These are phyloP conservation scores for Sinonovacula constricta DNA, from an alignment of 1,140 invertebrate genomes.

Conservation along the genomic window DNA sequence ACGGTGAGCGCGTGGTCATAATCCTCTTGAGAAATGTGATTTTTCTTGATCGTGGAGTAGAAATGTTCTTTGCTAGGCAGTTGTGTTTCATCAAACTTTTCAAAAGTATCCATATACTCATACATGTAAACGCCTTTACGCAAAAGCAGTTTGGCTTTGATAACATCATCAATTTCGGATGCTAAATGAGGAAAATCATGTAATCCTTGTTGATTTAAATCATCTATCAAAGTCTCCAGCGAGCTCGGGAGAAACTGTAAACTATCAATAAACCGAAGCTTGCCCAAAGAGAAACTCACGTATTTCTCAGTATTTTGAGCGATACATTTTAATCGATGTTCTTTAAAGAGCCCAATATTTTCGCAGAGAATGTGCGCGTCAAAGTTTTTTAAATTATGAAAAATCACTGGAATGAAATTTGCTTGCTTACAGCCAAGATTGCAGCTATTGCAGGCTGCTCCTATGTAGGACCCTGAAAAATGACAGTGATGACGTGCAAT, in stretches of 20 bases:
- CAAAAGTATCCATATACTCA: slow-evolving; percentile 29
- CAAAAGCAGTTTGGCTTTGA: too few relatives aligned
- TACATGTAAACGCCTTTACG: slow-evolving; percentile 48
- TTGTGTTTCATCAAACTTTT: too few relatives aligned
- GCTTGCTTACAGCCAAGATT: slow-evolving; percentile 25
- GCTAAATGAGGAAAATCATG: slow-evolving; percentile 22
- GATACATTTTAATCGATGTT: slow-evolving; percentile 70
- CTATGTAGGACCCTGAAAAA: slow-evolving; percentile 24
- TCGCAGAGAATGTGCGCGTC: too few relatives aligned
- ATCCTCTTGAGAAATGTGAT: slow-evolving; percentile 30
- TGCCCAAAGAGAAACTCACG: too few relatives aligned
- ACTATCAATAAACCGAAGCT: too few relatives aligned
- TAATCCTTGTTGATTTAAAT: slow-evolving; percentile 29
- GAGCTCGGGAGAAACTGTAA: too few relatives aligned
- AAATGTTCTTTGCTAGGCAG: too few relatives aligned
- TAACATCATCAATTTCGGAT: too few relatives aligned
- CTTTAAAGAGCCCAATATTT: slow-evolving; percentile 63
- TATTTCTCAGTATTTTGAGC: slow-evolving; percentile 75
- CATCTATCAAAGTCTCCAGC: slow-evolving; percentile 19
- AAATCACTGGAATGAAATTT: slow-evolving; percentile 61
- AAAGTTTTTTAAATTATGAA: too few relatives aligned
- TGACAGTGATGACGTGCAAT: slow-evolving; percentile 39
- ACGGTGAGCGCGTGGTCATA: slow-evolving; percentile 45
- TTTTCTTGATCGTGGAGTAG: slow-evolving; percentile 1
- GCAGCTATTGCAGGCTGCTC: too few relatives aligned